Conservation (phyloP, 2,888 invertebrate species). For the Thera britannica region DNA sequence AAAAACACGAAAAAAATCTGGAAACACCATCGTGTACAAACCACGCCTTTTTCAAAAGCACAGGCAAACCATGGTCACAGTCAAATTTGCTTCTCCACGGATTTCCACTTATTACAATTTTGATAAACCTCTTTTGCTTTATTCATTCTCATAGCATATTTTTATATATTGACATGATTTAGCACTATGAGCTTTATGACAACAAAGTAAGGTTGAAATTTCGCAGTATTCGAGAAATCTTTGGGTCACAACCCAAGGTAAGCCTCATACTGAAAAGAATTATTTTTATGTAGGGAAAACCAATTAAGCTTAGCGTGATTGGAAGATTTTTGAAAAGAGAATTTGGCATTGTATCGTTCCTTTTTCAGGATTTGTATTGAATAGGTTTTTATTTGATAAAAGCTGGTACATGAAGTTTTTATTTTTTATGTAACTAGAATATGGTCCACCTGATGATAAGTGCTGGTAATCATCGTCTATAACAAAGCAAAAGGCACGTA, state of each 20-base stretch:
- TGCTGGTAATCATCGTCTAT: too few species aligned
- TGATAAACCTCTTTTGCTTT: neutral
- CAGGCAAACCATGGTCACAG: too few species aligned
- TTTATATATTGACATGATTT: neutral
- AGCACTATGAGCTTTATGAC: constrained; percentile 4
- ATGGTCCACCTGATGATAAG: too few species aligned
- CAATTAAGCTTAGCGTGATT: constrained; percentile 20
- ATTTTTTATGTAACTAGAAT: too few species aligned
- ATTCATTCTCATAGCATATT: neutral
- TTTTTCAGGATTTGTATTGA: constrained; percentile 1
- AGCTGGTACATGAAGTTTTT: neutral
- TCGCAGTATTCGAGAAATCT: neutral
- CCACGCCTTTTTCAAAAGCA: too few species aligned
- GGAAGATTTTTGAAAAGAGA: constrained; percentile 12
- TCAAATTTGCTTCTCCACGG: neutral
- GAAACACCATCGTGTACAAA: too few species aligned
- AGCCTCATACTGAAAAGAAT: constrained; percentile 18
- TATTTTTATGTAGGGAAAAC: constrained; percentile 11
- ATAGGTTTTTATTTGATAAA: constrained; percentile 4
- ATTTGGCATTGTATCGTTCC: neutral
- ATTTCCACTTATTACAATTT: neutral
- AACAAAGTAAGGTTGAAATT: constrained; percentile 8
- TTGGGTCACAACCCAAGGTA: neutral
- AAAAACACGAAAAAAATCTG: too few species aligned
- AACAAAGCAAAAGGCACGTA: neutral